A percentile compares a stretch with the other conserved stretches of the same genome.
phyloP scores from a whole-genome alignment of 2,113 vertebrate genomes.

The Sinosuthora webbiana region DNA sequence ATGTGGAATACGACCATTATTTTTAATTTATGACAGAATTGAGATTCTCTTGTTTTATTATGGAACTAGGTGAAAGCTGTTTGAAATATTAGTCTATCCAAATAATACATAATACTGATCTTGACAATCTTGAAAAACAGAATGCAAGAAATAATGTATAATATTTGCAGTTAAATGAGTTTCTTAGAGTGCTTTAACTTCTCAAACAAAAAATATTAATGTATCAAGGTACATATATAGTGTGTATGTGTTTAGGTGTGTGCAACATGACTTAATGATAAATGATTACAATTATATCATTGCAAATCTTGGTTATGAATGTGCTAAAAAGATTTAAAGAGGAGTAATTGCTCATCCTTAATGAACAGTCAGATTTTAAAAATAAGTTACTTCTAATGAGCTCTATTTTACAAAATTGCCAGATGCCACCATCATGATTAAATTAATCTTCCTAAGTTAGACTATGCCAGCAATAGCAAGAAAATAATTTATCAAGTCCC shows the following conservation, averaged over 20 bases:
- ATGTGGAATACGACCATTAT: conserved; percentile 19
- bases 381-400: not conserved
- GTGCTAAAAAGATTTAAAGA: conserved; percentile 6
- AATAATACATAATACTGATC: conserved; percentile 22
- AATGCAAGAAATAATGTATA: conserved; percentile 38
- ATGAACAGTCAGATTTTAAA: not conserved
- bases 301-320: conserved; percentile 35
- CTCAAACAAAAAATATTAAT: conserved; percentile 44
- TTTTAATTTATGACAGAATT: conserved; percentile 47
- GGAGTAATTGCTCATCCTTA: not conserved
- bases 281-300: conserved; percentile 32
- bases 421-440: conserved; percentile 5
- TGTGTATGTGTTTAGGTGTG: not conserved
- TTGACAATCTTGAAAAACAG: conserved; percentile 16
- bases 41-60: conserved; percentile 32
- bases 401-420: conserved; percentile 10
- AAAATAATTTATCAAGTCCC: not conserved
- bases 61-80: conserved; percentile 26
- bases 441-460: not conserved
- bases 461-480: not conserved
- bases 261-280: conserved; percentile 3
- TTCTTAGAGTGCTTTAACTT: conserved; percentile 15
- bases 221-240: not conserved
- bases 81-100: conserved; percentile 53
- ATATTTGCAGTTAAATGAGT: conserved; percentile 3